Conservation (phyloP, 2,113 vertebrate species). For the Oncorhynchus masou region DNA sequence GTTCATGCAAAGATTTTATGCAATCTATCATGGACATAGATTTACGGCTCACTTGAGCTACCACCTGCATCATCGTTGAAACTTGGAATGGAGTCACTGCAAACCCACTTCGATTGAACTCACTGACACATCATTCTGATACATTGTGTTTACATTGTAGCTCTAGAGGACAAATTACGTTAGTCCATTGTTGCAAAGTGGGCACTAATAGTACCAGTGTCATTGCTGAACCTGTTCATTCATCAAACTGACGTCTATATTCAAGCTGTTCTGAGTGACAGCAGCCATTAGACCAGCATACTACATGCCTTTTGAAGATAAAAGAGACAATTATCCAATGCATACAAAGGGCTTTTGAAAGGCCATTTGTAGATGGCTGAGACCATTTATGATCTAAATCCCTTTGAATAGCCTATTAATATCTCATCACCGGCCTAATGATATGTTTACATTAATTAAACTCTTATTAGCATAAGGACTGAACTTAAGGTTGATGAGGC, state of each 20-base stretch:
- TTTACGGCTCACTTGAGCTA: no score
- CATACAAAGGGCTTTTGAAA: constrained; percentile 28
- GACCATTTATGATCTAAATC: constrained; percentile 14
- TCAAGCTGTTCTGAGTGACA: constrained; percentile 38
- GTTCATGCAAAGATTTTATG: no score
- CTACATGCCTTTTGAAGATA: constrained; percentile 46
- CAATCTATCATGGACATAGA: no score
- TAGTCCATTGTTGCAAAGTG: no score
- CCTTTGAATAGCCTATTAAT: constrained; percentile 31
- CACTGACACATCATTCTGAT: no score
- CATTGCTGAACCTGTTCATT: constrained; percentile 26
- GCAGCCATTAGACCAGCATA: constrained; percentile 50
- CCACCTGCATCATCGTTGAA: no score
- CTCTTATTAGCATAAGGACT: constrained; percentile 34
- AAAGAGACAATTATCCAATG: constrained; percentile 41
- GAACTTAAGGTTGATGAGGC: background rate
- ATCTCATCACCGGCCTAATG: constrained; percentile 43
- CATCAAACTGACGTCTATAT: constrained; percentile 37
- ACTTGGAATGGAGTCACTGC: no score
- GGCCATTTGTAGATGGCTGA: constrained; percentile 23
- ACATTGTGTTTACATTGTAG: no score
- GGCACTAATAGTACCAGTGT: background rate
- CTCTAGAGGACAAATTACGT: no score
- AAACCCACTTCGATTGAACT: no score
- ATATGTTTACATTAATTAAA: constrained; percentile 53